Evolutionary conservation across 2,888 invertebrate genomes (phyloP), one percentile per base, ranked within the genome.

Genomic region (Dolomedes plantarius): DNA sequence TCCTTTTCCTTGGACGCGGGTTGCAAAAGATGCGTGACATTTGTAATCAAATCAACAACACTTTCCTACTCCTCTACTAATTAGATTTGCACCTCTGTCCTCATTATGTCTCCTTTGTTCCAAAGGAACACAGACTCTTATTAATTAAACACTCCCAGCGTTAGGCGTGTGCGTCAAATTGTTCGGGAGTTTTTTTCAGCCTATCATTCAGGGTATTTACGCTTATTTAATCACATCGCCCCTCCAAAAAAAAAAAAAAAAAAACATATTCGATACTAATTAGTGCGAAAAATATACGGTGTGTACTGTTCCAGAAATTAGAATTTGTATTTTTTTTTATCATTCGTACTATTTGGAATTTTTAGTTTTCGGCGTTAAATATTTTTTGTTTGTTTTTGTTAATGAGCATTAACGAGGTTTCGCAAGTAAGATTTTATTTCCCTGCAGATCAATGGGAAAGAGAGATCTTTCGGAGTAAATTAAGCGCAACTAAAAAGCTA

Each of bases 11-110:
- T 39, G 13, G 23, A 78, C 32, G 75, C 16, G 39, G 62, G 16
- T 11, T 23, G 71, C 71, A 79, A 79, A 79, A 46, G 39, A 72
- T 72, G 72, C 79, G 79, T 79, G 79, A 79, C 79, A 72, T 72
- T 79, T 31, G 79, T 79, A 79, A 79, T 79, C 79, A 79, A 79
- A 79, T 79, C 79, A 79, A 65, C 79, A 65, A 79, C 72, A 79
- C 64, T 79, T 72, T 72, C 79, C 65, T 79, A 46, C 79, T 64
- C 71, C 62, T 69, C 36, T 65, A 65, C 77, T 78, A 79, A 79
- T 79, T 79, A 79, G 72, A 79, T 79, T 79, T 79, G 72, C 72
- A 72, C 72, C 79, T 79, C 27, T 31, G 64, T 79, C 32, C 79
- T 72, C 65, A 71, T 71, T 79, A 79, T 64, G 46, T 64, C 41